Percentiles rank a stretch among this genome's conserved stretches.
phyloP scores from a whole-genome alignment of 1,140 invertebrate genomes.

The Drosophila nannoptera region DNA sequence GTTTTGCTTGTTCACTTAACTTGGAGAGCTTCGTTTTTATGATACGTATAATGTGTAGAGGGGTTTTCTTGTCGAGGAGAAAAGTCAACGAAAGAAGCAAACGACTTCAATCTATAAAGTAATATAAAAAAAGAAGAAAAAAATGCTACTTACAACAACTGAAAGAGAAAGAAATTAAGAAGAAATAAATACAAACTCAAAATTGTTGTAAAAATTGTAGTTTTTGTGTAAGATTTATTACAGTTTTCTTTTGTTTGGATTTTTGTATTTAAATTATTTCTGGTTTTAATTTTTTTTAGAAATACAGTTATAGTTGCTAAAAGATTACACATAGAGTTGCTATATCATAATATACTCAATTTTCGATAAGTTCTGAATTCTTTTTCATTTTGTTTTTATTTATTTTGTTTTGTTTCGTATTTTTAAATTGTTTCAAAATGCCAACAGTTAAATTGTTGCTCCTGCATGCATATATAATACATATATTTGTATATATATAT shows the following conservation, averaged over 20 bases:
- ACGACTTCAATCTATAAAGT: slow-evolving; percentile 29
- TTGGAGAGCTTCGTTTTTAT: slow-evolving; percentile 76
- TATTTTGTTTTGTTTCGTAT: slow-evolving; percentile 63
- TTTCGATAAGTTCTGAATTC: slow-evolving; percentile 19
- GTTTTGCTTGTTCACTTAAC: slow-evolving; percentile 57
- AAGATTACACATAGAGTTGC: slow-evolving; percentile 71
- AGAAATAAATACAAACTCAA: slow-evolving; percentile 30
- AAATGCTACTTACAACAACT: slow-evolving; percentile 3
- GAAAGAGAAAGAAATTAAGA: slow-evolving; percentile 6
- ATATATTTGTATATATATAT: slow-evolving; percentile 15
- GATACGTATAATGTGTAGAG: slow-evolving; percentile 75
- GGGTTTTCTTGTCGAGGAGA: slow-evolving; percentile 43
- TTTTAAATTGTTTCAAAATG: slow-evolving; percentile 63
- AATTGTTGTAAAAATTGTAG: slow-evolving; percentile 16
- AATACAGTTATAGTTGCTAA: slow-evolving; percentile 72
- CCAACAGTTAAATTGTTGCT: slow-evolving; percentile 73
- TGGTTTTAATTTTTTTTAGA: slow-evolving; percentile 50
- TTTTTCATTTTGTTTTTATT: too few species aligned
- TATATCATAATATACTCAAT: slow-evolving; percentile 57
- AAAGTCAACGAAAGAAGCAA: slow-evolving; percentile 23
- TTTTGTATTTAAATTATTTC: slow-evolving; percentile 37
- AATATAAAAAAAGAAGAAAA: slow-evolving; percentile 5
- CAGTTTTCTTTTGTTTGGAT: slow-evolving; percentile 45
- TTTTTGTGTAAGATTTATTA: slow-evolving; percentile 61
- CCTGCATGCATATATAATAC: slow-evolving; percentile 46